Percentiles rank a stretch among this genome's conserved stretches.
These are phyloP conservation scores for Solenopsis invicta DNA, from an alignment of 1,140 invertebrate species.

Conservation along the genomic window DNA sequence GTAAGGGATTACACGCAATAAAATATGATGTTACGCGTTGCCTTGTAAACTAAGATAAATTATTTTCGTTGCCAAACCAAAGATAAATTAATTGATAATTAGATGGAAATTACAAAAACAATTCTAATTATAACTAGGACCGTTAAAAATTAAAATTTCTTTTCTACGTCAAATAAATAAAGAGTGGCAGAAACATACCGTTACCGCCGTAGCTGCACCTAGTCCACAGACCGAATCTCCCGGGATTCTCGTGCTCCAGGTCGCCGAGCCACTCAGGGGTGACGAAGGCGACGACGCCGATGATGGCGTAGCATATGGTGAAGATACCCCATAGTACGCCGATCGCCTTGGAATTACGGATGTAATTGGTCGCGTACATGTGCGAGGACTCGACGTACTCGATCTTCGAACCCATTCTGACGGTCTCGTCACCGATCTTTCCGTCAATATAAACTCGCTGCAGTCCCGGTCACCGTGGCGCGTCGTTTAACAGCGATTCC, in stretches of 20 bases:
- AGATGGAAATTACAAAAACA: not conserved
- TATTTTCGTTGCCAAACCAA: not conserved
- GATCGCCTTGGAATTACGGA: slow-evolving; percentile 98
- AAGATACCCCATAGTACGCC: slow-evolving; percentile 99
- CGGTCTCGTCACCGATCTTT: not conserved
- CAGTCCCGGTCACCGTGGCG: not conserved
- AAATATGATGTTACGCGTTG: not conserved
- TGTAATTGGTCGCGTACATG: slow-evolving; percentile 96
- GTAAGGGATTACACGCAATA: not conserved
- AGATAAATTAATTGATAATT: not conserved
- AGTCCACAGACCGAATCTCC: slow-evolving; percentile 97
- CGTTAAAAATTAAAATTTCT: not conserved
- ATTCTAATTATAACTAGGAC: too few relatives aligned
- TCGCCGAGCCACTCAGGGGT: slow-evolving; percentile 98
- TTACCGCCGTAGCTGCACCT: slow-evolving; percentile 89
- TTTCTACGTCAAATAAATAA: not conserved
- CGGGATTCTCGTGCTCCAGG: slow-evolving; percentile 94
- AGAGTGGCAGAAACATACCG: slow-evolving; percentile 69
- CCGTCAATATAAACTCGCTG: not conserved
- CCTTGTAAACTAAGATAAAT: not conserved
- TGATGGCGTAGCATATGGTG: slow-evolving; percentile 98
- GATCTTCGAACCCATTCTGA: slow-evolving; percentile 94
- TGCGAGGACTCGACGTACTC: slow-evolving; percentile 96
- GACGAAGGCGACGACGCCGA: slow-evolving; percentile 97
- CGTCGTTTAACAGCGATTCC: slow-evolving; percentile 11